These are phyloP conservation scores for Hyposmocoma kahamanoa DNA, from an alignment of 1,140 invertebrate genomes.

Conservation along the genomic window DNA sequence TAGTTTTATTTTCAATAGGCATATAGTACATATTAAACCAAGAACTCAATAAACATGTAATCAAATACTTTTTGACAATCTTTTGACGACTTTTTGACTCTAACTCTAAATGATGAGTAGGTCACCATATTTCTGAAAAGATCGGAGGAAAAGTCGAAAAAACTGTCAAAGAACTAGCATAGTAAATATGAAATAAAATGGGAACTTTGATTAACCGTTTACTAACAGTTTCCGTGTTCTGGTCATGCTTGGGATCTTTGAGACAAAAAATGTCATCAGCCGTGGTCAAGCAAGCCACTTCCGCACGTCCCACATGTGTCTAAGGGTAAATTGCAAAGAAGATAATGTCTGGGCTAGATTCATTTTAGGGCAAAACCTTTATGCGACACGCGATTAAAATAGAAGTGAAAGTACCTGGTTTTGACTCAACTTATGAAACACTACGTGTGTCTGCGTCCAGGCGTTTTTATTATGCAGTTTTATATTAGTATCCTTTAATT, in stretches of 20 bases:
- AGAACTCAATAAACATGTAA: background rate
- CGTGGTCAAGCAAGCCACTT: slow-evolving; percentile 34
- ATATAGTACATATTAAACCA: too few relatives aligned
- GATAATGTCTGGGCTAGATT: too few relatives aligned
- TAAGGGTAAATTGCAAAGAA: slow-evolving; percentile 6
- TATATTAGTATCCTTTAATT: too few relatives aligned
- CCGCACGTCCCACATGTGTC: slow-evolving; percentile 37
- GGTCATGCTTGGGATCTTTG: slow-evolving; percentile 27
- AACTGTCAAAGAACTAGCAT: background rate
- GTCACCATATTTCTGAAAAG: background rate
- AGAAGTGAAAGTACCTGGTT: too few relatives aligned
- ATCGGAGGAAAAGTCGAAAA: background rate
- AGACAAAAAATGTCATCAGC: slow-evolving; percentile 33
- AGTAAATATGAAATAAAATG: background rate
- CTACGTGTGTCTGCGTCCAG: too few relatives aligned
- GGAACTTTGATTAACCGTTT: background rate
- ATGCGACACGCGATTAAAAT: too few relatives aligned
- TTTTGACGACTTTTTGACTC: background rate
- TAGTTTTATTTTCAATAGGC: too few relatives aligned
- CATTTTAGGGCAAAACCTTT: too few relatives aligned
- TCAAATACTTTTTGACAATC: background rate
- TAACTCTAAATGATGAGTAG: background rate
- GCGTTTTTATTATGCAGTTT: too few relatives aligned
- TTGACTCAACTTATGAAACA: too few relatives aligned
- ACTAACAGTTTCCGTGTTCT: slow-evolving; percentile 37